A percentile compares a stretch with the other conserved stretches of the same genome.
Evolutionary conservation across 64 coral and sea anemone genomes (phyloP).

Genomic region (Actinia equina): DNA sequence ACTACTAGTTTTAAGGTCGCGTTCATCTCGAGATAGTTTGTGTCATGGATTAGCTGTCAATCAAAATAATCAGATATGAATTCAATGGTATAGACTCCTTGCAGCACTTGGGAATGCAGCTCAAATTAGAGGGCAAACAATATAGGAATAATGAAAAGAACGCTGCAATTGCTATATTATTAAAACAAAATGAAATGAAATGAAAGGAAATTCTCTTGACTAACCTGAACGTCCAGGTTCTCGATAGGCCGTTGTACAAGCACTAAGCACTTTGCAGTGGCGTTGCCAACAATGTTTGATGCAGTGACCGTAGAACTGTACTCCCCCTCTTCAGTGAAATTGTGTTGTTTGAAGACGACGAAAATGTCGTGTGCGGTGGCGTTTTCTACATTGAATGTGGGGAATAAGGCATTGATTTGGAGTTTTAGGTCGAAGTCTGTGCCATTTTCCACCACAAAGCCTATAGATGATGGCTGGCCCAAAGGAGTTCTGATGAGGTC

Average conservation of each 20-base stretch:
- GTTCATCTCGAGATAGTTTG: slow-evolving; percentile 55
- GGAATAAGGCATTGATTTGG: not conserved
- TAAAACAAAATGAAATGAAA: no score
- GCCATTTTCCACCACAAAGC: slow-evolving; percentile 38
- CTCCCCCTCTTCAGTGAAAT: slow-evolving; percentile 28
- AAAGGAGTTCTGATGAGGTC: not conserved
- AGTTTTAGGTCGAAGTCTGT: not conserved
- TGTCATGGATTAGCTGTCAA: not conserved
- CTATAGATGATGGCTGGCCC: slow-evolving; percentile 18
- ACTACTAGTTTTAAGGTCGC: slow-evolving; percentile 17
- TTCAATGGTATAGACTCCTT: not conserved
- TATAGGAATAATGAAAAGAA: no score
- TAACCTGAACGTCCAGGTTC: slow-evolving; percentile 51
- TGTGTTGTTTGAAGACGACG: slow-evolving; percentile 47
- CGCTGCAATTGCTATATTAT: no score
- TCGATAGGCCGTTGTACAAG: slow-evolving; percentile 17
- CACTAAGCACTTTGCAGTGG: slow-evolving; percentile 8
- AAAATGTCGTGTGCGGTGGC: slow-evolving; percentile 17
- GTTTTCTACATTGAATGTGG: not conserved
- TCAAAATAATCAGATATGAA: not conserved
- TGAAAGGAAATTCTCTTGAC: no score
- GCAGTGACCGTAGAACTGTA: slow-evolving; percentile 43
- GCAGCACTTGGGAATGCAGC: not conserved
- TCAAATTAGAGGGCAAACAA: no score
- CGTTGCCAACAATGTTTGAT: slow-evolving; percentile 17